These are phyloP conservation scores for Poecilia latipinna DNA, from an alignment of 2,113 vertebrate genomes.

Conservation along the genomic window DNA sequence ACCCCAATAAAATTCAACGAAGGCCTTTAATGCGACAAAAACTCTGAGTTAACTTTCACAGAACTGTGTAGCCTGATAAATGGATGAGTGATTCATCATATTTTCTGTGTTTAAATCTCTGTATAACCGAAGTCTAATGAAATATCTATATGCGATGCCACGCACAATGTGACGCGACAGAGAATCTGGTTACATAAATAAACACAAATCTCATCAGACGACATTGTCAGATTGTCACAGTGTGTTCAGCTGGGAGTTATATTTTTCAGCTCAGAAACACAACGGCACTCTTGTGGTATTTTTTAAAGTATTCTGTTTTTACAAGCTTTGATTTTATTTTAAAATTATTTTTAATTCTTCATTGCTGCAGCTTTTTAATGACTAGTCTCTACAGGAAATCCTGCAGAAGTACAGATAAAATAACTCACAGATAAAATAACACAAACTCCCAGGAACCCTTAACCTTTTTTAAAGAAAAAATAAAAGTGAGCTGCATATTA, in stretches of 20 bases:
- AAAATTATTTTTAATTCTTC: not conserved
- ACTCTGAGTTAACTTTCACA: not conserved
- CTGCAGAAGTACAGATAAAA: constrained; percentile 7
- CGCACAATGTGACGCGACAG: not conserved
- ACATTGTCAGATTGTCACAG: not conserved
- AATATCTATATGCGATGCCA: not conserved
- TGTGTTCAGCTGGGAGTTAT: not conserved
- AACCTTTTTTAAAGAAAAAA: constrained; percentile 31
- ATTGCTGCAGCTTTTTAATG: not conserved
- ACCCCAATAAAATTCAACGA: too few relatives aligned
- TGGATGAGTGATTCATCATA: not conserved
- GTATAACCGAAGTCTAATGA: not conserved
- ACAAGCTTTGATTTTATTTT: not conserved
- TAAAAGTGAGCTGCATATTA: constrained; percentile 26
- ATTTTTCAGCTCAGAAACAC: not conserved
- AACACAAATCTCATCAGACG: not conserved
- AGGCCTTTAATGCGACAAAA: too few relatives aligned
- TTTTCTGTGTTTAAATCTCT: not conserved
- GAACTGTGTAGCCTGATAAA: not conserved
- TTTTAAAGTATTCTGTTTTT: not conserved
- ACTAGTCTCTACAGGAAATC: not conserved
- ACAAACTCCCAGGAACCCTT: constrained; percentile 16
- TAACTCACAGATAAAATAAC: too few relatives aligned
- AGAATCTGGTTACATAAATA: not conserved
- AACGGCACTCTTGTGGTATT: not conserved